A percentile compares a stretch with the other conserved stretches of the same genome.
Evolutionary conservation across 2,888 invertebrate species (phyloP).

Genomic region (Ceriagrion tenellum): DNA sequence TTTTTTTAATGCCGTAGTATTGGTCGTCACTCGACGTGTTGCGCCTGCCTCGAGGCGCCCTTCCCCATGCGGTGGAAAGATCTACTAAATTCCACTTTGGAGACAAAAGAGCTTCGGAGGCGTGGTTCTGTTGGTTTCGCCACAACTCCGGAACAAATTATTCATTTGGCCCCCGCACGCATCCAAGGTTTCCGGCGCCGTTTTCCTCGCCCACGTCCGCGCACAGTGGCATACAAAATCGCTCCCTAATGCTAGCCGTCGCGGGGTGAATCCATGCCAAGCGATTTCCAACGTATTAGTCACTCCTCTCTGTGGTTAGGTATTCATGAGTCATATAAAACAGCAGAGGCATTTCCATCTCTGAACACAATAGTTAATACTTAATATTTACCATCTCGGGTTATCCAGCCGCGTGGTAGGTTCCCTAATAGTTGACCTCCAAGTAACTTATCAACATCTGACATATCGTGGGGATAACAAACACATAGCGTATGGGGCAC

Average conservation of each 20-base stretch:
- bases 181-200: background rate
- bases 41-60: background rate
- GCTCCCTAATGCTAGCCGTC: background rate
- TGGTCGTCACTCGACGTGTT: slow-evolving; percentile 15
- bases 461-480: too few species aligned
- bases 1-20: background rate
- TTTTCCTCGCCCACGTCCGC: background rate
- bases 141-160: slow-evolving; percentile 11
- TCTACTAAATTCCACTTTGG: slow-evolving; percentile 5
- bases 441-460: too few species aligned
- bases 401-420: too few species aligned
- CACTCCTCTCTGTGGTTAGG: too few species aligned
- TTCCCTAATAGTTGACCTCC: too few species aligned
- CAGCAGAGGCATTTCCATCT: too few species aligned
- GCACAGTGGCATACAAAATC: background rate
- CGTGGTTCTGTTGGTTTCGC: background rate
- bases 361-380: too few species aligned
- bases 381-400: too few species aligned
- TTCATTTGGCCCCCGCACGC: background rate
- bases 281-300: background rate
- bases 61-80: background rate
- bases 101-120: background rate
- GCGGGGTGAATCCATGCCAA: background rate
- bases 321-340: too few species aligned
- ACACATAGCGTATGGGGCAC: too few species aligned